phyloP scores from a whole-genome alignment of 2,888 invertebrate species.

The Spilosoma lubricipeda region DNA sequence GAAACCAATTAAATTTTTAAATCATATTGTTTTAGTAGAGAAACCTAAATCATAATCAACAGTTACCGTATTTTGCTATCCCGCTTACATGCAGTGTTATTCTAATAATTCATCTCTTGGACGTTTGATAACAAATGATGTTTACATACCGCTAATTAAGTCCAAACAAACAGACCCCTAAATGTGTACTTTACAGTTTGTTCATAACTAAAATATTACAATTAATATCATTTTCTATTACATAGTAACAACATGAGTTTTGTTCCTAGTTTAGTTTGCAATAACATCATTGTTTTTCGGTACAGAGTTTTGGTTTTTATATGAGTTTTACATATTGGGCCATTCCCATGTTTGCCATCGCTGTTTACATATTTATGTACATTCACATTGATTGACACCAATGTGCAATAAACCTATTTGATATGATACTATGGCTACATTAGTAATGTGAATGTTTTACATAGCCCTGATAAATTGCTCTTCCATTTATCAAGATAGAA shows the following conservation, averaged over 20 bases:
- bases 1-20: background rate
- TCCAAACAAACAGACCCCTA: conserved; percentile 13
- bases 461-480: too few species aligned
- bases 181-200: background rate
- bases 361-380: too few species aligned
- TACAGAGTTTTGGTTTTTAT: too few species aligned
- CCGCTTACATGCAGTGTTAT: background rate
- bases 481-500: too few species aligned
- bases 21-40: background rate
- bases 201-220: background rate
- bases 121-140: conserved; percentile 12
- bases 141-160: conserved; percentile 12
- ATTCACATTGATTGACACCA: too few species aligned
- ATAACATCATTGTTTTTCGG: too few species aligned
- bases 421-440: too few species aligned
- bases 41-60: background rate
- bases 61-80: background rate
- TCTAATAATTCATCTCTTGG: conserved; percentile 11
- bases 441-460: too few species aligned
- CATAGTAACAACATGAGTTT: background rate
- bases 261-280: too few species aligned
- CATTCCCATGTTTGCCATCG: too few species aligned
- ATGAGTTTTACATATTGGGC: too few species aligned
- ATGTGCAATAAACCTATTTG: too few species aligned
- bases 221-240: background rate